phyloP scores from a whole-genome alignment of 2,797 vertebrate species.

The Cyprinodon diabolis region DNA sequence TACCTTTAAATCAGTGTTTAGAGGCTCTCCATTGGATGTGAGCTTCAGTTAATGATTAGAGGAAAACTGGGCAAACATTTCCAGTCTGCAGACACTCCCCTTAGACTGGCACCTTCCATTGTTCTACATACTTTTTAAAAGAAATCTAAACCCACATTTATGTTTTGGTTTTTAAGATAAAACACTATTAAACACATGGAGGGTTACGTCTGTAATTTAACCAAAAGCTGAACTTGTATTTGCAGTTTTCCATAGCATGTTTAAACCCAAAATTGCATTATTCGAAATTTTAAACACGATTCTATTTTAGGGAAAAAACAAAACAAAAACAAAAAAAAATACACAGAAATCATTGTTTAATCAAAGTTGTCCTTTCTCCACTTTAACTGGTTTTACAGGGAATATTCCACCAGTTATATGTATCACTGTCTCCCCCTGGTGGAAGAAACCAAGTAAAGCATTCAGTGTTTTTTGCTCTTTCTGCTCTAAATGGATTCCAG shows the following conservation, averaged over 20 bases:
- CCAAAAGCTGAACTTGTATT: not conserved
- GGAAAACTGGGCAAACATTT: no score
- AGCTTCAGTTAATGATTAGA: no score
- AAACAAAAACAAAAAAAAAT: not conserved
- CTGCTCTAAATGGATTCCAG: not conserved
- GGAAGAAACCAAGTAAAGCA: not conserved
- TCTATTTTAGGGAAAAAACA: not conserved
- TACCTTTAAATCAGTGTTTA: no score
- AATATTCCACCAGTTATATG: not conserved
- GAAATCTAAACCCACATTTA: no score
- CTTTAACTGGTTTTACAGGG: not conserved
- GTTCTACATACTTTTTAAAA: no score
- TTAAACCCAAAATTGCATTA: no score
- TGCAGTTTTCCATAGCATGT: no score
- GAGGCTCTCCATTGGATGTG: no score
- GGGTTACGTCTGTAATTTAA: not conserved
- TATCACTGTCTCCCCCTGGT: slow-evolving; percentile 22
- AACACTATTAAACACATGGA: not conserved
- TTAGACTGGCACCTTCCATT: no score
- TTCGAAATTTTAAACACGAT: no score
- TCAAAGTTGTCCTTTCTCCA: not conserved
- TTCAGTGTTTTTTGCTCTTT: not conserved
- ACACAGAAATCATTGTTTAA: not conserved
- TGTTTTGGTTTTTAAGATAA: not conserved
- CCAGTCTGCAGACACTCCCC: no score